Evolutionary conservation across 1,140 invertebrate genomes (phyloP).

Genomic region (Bombus vancouverensis): DNA sequence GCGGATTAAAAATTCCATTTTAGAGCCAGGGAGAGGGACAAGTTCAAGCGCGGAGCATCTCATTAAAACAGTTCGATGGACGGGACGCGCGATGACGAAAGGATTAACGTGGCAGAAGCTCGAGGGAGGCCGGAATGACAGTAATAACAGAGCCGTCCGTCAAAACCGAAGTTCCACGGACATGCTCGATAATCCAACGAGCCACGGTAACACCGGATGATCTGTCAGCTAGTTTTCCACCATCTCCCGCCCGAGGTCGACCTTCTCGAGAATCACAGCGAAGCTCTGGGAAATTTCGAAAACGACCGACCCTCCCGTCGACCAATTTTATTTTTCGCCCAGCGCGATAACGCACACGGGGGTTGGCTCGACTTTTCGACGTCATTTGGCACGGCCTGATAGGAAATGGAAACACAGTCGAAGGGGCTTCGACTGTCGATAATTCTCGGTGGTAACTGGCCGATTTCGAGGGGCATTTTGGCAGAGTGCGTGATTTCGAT

Average conservation of each 20-base stretch:
- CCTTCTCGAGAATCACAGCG: slow-evolving; percentile 45
- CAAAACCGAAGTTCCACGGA: slow-evolving; percentile 69
- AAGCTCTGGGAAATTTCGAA: slow-evolving; percentile 46
- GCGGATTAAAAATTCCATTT: slow-evolving; percentile 49
- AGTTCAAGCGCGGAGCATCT: slow-evolving; percentile 58
- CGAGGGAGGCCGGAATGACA: slow-evolving; percentile 64
- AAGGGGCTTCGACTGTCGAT: slow-evolving; percentile 12
- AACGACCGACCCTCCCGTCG: slow-evolving; percentile 14
- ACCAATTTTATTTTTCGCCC: slow-evolving; percentile 11
- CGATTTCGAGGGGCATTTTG: slow-evolving; percentile 15
- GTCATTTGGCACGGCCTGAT: slow-evolving; percentile 22
- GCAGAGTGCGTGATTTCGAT: background rate
- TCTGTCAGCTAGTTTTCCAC: slow-evolving; percentile 72
- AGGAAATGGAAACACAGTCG: slow-evolving; percentile 11
- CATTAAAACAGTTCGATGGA: slow-evolving; percentile 64
- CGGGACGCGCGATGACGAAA: slow-evolving; percentile 63
- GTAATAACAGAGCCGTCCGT: slow-evolving; percentile 76
- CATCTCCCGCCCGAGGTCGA: slow-evolving; percentile 55
- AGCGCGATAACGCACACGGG: slow-evolving; percentile 5
- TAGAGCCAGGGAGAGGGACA: slow-evolving; percentile 9
- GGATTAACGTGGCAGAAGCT: slow-evolving; percentile 62
- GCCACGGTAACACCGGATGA: slow-evolving; percentile 63
- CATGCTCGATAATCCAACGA: slow-evolving; percentile 57
- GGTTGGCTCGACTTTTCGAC: background rate
- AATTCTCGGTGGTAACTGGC: slow-evolving; percentile 15